phyloP scores from a whole-genome alignment of 2,113 vertebrate genomes.

The Ornithorhynchus anatinus region DNA sequence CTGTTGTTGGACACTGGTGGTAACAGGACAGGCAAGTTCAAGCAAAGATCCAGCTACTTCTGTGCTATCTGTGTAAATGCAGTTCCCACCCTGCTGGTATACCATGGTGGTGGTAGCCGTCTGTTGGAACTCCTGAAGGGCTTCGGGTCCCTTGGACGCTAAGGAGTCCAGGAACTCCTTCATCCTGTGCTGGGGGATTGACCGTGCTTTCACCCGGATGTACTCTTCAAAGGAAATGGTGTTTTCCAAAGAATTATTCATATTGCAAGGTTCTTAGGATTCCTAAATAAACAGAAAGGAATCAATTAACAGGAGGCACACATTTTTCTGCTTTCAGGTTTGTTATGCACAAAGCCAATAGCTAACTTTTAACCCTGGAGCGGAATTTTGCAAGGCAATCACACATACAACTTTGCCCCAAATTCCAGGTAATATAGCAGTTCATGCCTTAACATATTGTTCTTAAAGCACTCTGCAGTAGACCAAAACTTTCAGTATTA shows the following conservation, averaged over 20 bases:
- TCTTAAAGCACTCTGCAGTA: constrained; percentile 24
- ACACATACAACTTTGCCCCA: not conserved
- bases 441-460: not conserved
- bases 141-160: constrained; percentile 92
- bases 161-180: constrained; percentile 98
- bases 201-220: constrained; percentile 95
- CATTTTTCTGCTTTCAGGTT: constrained; percentile 1
- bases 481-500: too few relatives aligned
- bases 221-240: constrained; percentile 98
- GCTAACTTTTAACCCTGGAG: not conserved
- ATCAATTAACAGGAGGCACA: constrained; percentile 11
- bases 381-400: constrained; percentile 30
- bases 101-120: constrained; percentile 89
- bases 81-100: constrained; percentile 93
- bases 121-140: constrained; percentile 97
- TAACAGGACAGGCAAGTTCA: constrained; percentile 97
- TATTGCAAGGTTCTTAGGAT: constrained; percentile 78
- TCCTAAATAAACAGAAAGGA: constrained; percentile 67
- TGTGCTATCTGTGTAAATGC: constrained; percentile 97
- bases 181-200: constrained; percentile 97
- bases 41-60: constrained; percentile 98
- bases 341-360: constrained; percentile 24
- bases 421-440: constrained; percentile 2
- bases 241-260: constrained; percentile 98
- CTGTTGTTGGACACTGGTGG: constrained; percentile 80